Conservation (phyloP, 2,113 vertebrate genomes). For the Gorilla gorilla region DNA sequence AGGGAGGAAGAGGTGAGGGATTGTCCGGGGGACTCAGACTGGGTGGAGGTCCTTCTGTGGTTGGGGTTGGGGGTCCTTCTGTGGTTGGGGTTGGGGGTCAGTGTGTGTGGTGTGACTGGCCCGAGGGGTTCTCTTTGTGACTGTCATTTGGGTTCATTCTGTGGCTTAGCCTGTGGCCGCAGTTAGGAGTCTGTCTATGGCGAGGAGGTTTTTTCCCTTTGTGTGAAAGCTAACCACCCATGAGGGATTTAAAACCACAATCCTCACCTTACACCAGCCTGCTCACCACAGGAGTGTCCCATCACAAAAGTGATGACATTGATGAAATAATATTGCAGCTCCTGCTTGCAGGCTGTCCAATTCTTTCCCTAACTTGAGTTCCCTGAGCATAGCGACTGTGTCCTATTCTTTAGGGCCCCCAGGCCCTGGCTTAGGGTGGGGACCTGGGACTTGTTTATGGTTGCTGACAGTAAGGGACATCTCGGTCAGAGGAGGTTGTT, state of each 20-base stretch:
- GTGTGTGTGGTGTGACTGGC: neutral
- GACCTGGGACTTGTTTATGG: neutral
- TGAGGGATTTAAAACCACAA: neutral
- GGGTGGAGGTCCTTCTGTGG: neutral
- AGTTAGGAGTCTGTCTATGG: neutral
- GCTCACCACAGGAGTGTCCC: neutral
- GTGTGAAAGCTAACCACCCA: neutral
- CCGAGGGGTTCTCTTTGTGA: neutral
- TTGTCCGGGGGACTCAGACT: neutral
- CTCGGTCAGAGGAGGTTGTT: neutral
- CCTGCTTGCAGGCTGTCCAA: rapidly evolving
- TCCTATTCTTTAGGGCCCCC: neutral
- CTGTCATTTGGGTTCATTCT: neutral
- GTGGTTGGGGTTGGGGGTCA: neutral
- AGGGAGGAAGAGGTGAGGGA: neutral
- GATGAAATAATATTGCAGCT: neutral
- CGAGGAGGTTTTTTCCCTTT: neutral
- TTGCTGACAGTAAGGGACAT: neutral
- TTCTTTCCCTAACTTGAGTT: neutral
- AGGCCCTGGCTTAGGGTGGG: neutral
- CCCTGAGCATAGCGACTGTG: neutral
- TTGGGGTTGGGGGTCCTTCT: neutral
- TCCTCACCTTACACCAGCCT: neutral
- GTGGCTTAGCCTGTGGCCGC: neutral
- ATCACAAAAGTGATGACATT: neutral